Base-by-base conservation (phyloP, 2,797 vertebrate genomes). In the Chloroceryle inda region DNA sequence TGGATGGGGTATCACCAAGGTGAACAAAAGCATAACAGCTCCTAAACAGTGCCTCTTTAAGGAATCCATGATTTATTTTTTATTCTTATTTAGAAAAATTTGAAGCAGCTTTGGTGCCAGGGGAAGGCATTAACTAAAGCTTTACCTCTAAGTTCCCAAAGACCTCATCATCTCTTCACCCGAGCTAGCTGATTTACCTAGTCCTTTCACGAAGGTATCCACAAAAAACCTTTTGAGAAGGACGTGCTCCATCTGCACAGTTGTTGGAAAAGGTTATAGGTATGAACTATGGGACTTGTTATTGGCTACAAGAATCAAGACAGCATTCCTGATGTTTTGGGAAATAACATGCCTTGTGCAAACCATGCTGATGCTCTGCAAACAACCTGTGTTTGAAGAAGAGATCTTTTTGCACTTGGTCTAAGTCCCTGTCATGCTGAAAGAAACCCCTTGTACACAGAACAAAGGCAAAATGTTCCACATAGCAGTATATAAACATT, bases 401-500 rank as follows among this genome's bases (percentile, higher is more conserved):
- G 26, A 81, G 42, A 37, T 11, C 35, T n/a, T 88, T 89, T 83
- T 83, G 24, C 20, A 56, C 38, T 89, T 75, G 58, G 22, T 0
- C 21, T 55, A 44, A 75, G 26, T n/a, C 26, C 18, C 27, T 20
- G 3, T 23, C 12, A 14, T 10, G 19, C 61, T 53, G 31, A 52
- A 90, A 88, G 26, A 74, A 59, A 50, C 16, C 42, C 66, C 8
- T 53, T 16, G 4, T 6, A 75, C 2, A 53, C 9, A 52, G 14
- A 66, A 26, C 27, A 85, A 87, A 66, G 80, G 49, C 35, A 89
- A 18, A 5, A 38, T 10, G 10, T 58, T 76, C 9, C 27, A 52
- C 4, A 2, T 47, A 63, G 1, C 19, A 2, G 0, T 22, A 72
- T 0, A 49, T 27, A 86, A 84, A 81, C 8, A 15, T 1, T 13